Evolutionary conservation across 1,140 invertebrate genomes (phyloP).

Genomic region (Heliconius hewitsoni): DNA sequence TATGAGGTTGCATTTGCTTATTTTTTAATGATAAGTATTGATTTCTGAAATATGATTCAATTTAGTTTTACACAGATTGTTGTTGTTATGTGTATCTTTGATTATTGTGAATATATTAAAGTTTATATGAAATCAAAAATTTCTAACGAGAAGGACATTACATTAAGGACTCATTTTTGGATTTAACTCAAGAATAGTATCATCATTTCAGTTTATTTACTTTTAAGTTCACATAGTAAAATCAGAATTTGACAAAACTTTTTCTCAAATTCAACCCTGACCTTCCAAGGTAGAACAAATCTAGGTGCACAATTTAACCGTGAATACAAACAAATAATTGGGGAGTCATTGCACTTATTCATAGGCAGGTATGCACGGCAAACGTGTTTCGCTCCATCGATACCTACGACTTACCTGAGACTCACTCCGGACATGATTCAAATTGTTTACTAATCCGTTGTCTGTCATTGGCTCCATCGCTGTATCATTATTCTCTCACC

Average conservation of each 20-base stretch:
- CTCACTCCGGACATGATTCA: constrained; percentile 77
- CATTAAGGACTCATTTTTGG: neutral
- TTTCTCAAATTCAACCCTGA: neutral
- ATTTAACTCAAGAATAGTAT: neutral
- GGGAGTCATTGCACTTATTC: constrained; percentile 74
- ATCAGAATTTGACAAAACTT: neutral
- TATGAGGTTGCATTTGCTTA: neutral
- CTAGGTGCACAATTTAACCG: constrained; percentile 19
- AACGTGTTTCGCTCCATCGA: constrained; percentile 71
- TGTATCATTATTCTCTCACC: constrained; percentile 65
- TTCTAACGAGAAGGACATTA: neutral
- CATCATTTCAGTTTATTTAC: neutral
- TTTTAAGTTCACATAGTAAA: neutral
- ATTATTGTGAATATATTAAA: neutral
- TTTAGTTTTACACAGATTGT: neutral
- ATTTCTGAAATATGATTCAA: neutral
- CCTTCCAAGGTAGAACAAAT: constrained; percentile 8
- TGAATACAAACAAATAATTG: constrained; percentile 59
- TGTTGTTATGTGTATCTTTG: neutral
- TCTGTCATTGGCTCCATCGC: constrained; percentile 76
- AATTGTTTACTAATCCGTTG: constrained; percentile 77
- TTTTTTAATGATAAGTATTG: neutral
- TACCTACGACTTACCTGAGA: constrained; percentile 77
- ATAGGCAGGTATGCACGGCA: constrained; percentile 69
- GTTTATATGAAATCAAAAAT: neutral